These are phyloP conservation scores for Epinephelus fuscoguttatus DNA, from an alignment of 2,113 vertebrate species.

Conservation along the genomic window DNA sequence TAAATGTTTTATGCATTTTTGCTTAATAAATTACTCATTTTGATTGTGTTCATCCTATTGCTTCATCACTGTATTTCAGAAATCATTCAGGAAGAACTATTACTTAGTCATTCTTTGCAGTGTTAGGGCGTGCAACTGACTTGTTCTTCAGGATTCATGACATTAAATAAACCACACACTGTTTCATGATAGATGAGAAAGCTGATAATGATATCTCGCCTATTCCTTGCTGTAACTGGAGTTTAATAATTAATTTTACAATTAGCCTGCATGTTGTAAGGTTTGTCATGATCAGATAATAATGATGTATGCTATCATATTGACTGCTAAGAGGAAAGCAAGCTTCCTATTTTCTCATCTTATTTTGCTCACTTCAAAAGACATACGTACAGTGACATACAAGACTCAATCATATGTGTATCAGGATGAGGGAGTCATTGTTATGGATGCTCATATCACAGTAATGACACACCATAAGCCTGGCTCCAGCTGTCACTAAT, in stretches of 20 bases:
- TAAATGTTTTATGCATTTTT: background rate
- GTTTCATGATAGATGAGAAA: background rate
- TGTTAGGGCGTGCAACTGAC: background rate
- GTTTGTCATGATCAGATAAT: background rate
- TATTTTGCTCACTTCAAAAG: background rate
- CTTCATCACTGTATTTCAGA: background rate
- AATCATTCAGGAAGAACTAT: background rate
- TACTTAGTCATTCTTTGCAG: background rate
- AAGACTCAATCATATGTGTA: background rate
- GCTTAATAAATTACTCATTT: background rate
- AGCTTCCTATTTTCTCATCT: background rate
- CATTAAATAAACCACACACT: background rate
- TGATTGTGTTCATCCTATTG: background rate
- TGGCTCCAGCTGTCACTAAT: background rate
- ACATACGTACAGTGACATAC: background rate
- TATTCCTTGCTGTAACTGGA: background rate
- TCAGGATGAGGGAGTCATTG: background rate
- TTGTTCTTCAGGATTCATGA: background rate
- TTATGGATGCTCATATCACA: background rate
- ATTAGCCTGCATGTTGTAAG: background rate
- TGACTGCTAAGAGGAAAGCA: background rate
- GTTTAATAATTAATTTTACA: background rate
- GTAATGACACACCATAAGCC: background rate
- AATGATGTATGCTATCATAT: rapidly evolving
- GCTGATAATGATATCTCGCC: background rate